Conservation (phyloP, 2,888 invertebrate species). For the Bellardia pandia region DNA sequence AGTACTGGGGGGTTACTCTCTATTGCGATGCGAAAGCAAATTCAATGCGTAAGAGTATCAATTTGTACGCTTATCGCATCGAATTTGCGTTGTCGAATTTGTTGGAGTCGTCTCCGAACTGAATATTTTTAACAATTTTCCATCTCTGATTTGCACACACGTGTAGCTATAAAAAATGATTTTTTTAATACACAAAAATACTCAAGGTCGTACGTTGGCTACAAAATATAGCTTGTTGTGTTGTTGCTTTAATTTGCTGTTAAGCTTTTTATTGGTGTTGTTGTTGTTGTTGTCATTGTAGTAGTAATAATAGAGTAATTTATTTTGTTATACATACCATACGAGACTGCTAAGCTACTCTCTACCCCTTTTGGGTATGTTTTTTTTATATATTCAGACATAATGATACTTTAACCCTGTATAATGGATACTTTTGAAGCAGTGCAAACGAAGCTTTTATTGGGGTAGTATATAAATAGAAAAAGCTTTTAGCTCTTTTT, state of each 20-base stretch:
- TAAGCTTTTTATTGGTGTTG: constrained; percentile 35
- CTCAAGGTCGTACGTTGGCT: constrained; percentile 70
- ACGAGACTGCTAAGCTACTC: constrained; percentile 14
- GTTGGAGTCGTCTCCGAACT: too few relatives aligned
- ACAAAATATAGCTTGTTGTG: constrained; percentile 32
- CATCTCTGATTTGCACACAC: constrained; percentile 55
- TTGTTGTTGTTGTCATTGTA: constrained; percentile 31
- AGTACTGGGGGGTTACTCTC: too few relatives aligned
- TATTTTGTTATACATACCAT: neutral
- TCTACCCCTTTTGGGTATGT: neutral
- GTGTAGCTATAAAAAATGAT: constrained; percentile 62
- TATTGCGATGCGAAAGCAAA: too few relatives aligned
- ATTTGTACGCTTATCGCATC: too few relatives aligned
- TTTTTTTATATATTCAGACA: neutral
- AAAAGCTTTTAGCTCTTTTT: constrained; percentile 17
- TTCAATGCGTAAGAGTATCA: too few relatives aligned
- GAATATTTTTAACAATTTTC: neutral
- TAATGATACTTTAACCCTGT: constrained; percentile 40
- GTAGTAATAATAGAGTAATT: constrained; percentile 35
- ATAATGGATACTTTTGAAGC: constrained; percentile 8
- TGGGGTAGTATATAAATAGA: neutral
- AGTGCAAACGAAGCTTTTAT: constrained; percentile 19
- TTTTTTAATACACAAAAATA: constrained; percentile 55
- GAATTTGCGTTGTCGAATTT: too few relatives aligned
- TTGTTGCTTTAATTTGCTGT: constrained; percentile 29